Evolutionary conservation across 2,888 invertebrate genomes (phyloP).

Genomic region (Acrocyrtus sp.): DNA sequence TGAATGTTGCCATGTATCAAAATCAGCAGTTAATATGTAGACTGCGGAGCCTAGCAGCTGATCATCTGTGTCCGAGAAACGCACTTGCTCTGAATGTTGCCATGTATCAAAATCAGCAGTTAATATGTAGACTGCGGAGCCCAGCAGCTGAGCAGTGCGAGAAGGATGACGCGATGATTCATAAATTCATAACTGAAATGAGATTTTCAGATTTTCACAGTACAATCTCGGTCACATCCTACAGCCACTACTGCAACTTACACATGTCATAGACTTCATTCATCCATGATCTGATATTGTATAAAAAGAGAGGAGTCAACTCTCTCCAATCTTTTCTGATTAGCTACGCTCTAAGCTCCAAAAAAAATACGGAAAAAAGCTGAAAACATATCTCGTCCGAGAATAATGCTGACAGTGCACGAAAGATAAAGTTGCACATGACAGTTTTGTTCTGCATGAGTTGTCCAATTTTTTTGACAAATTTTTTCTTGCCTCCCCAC

Average conservation of each 20-base stretch:
- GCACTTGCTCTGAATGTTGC: background rate
- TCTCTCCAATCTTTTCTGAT: slow-evolving; percentile 40
- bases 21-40: slow-evolving; percentile 4
- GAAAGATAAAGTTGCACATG: background rate
- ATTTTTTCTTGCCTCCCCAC: background rate
- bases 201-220: slow-evolving; percentile 10
- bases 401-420: background rate
- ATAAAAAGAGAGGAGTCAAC: too few species aligned
- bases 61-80: slow-evolving; percentile 2
- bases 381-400: background rate
- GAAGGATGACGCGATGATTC: slow-evolving; percentile 13
- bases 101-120: background rate
- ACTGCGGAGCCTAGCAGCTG: too few species aligned
- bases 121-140: too few species aligned
- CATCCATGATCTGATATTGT: too few species aligned
- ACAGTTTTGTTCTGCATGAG: background rate
- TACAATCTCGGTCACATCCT: background rate
- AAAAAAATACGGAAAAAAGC: background rate
- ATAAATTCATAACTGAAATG: slow-evolving; percentile 4
- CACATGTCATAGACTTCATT: too few species aligned
- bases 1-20: background rate
- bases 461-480: background rate
- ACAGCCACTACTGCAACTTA: too few species aligned
- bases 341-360: slow-evolving; percentile 36
- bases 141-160: too few species aligned